phyloP scores from a whole-genome alignment of 2,797 vertebrate species.

The Gadopsis marmoratus region DNA sequence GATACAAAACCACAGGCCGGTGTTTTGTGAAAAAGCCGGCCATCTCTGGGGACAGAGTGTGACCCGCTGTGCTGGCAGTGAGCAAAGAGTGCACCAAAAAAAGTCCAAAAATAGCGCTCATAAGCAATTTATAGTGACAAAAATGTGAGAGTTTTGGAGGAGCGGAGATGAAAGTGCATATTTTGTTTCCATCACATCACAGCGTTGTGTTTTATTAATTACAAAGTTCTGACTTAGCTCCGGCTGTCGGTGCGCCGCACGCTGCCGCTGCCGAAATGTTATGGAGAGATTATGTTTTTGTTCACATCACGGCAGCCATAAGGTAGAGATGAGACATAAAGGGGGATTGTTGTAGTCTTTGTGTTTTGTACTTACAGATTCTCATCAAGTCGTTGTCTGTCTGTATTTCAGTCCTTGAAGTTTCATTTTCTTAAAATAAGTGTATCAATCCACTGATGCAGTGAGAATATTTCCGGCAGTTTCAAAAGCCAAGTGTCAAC shows the following conservation, averaged over 20 bases:
- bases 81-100: background rate
- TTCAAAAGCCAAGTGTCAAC: background rate
- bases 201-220: slow-evolving; percentile 40
- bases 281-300: background rate
- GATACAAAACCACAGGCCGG: background rate
- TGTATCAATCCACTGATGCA: background rate
- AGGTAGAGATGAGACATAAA: background rate
- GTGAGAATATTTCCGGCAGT: background rate
- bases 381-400: background rate
- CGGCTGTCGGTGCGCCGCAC: slow-evolving; percentile 6
- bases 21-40: background rate
- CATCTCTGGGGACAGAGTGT: background rate
- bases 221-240: slow-evolving; percentile 37
- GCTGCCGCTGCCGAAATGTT: slow-evolving; percentile 13
- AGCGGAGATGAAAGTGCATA: slow-evolving; percentile 46
- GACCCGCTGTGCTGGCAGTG: background rate
- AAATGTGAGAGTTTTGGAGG: slow-evolving; percentile 18
- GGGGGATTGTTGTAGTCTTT: background rate
- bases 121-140: slow-evolving; percentile 40
- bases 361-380: background rate
- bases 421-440: background rate
- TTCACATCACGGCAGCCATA: background rate
- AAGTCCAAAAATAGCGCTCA: slow-evolving; percentile 24
- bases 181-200: slow-evolving; percentile 41
- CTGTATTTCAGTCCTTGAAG: background rate